Percentiles rank a stretch among this genome's conserved stretches.
Evolutionary conservation across 35 echinoderm and acorn worm genomes (phyloP).

Genomic region (Holothuria glaberrima): DNA sequence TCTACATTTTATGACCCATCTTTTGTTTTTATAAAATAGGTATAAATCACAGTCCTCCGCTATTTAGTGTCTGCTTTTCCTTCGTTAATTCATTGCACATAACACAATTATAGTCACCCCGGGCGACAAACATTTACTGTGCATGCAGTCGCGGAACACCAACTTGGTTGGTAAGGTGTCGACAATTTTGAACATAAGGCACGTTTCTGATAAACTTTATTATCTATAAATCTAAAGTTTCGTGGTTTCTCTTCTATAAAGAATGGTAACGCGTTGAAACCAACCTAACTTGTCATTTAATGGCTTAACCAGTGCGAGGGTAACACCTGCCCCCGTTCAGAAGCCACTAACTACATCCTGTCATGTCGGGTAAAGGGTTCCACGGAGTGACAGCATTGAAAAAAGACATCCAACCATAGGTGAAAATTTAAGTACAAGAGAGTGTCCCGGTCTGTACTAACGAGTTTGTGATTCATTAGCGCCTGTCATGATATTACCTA

Average conservation of each 20-base stretch:
- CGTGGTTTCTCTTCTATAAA: not conserved
- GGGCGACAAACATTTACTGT: slow-evolving; percentile 54
- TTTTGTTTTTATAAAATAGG: slow-evolving; percentile 45
- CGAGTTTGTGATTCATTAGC: too few species aligned
- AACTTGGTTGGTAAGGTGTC: not conserved
- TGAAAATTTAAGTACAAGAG: too few species aligned
- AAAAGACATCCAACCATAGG: too few species aligned
- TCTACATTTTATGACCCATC: slow-evolving; percentile 45
- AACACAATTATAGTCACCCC: slow-evolving; percentile 35
- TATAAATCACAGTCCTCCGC: slow-evolving; percentile 21
- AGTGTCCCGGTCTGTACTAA: too few species aligned
- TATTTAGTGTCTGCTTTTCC: slow-evolving; percentile 12
- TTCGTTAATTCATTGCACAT: slow-evolving; percentile 13
- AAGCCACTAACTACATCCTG: slow-evolving; percentile 15
- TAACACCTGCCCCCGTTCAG: not conserved
- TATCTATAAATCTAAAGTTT: slow-evolving; percentile 20
- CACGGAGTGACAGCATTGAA: too few species aligned
- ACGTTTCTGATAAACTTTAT: slow-evolving; percentile 50
- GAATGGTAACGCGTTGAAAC: slow-evolving; percentile 26
- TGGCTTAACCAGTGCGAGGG: not conserved
- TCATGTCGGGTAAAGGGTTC: too few species aligned
- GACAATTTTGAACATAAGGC: slow-evolving; percentile 23
- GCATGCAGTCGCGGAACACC: slow-evolving; percentile 29
- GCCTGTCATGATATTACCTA: too few species aligned
- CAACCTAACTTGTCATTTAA: slow-evolving; percentile 27